A percentile compares a stretch with the other conserved stretches of the same genome.
phyloP scores from a whole-genome alignment of 2,888 invertebrate species.

The Heliconius hortense region DNA sequence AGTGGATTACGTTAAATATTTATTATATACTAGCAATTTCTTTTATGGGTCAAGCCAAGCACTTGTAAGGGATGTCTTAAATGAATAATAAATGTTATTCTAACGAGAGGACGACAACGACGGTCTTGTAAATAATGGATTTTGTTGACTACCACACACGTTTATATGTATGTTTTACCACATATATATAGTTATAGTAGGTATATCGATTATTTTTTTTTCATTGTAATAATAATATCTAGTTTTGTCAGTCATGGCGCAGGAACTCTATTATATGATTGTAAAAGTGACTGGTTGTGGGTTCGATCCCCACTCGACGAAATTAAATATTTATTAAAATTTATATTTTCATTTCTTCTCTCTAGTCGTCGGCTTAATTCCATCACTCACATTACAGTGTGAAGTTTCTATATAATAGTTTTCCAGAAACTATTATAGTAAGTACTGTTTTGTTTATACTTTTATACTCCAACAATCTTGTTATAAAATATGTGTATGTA shows the following conservation, averaged over 20 bases:
- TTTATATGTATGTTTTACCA: background rate
- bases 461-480: no score
- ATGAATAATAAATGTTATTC: constrained; percentile 7
- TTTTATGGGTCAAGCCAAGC: background rate
- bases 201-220: no score
- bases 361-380: background rate
- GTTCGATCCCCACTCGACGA: background rate
- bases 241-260: background rate
- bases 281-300: background rate
- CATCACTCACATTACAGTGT: background rate
- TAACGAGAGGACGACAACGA: background rate
- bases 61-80: constrained; percentile 2
- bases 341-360: background rate
- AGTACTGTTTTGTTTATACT: no score
- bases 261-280: background rate
- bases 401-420: no score
- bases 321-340: background rate
- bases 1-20: background rate
- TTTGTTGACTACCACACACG: background rate
- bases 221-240: background rate
- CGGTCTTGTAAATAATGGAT: background rate
- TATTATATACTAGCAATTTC: background rate
- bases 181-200: background rate
- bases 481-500: no score
- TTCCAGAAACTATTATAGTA: no score